These are phyloP conservation scores for Melanargia galathea DNA, from an alignment of 2,888 invertebrate genomes.

Conservation along the genomic window DNA sequence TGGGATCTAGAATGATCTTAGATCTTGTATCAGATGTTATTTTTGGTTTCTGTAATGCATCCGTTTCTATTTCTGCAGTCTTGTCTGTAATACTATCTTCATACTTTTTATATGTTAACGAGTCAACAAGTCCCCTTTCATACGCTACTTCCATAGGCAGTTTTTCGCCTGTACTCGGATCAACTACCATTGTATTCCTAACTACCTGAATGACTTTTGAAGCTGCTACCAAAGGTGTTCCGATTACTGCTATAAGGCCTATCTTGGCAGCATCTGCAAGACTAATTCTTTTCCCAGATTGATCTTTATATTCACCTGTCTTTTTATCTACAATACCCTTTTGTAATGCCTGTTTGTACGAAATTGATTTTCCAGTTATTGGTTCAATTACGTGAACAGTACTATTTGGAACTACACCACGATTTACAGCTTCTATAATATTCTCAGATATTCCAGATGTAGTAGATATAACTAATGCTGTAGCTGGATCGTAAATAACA, in stretches of 20 bases:
- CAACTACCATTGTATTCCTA: constrained; percentile 84
- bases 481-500: constrained; percentile 89
- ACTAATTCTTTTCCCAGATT: constrained; percentile 84
- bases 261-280: constrained; percentile 89
- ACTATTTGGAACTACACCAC: constrained; percentile 86
- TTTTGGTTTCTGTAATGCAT: constrained; percentile 51
- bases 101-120: constrained; percentile 75
- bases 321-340: constrained; percentile 88
- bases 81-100: constrained; percentile 63
- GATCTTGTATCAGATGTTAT: constrained; percentile 8
- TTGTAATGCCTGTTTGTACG: constrained; percentile 88
- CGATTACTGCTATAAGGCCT: constrained; percentile 88
- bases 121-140: constrained; percentile 85
- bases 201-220: constrained; percentile 86
- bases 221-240: constrained; percentile 88
- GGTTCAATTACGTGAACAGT: constrained; percentile 88
- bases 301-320: constrained; percentile 86
- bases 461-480: constrained; percentile 88
- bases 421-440: constrained; percentile 88
- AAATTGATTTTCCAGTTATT: constrained; percentile 84
- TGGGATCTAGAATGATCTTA: constrained; percentile 16
- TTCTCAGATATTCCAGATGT: constrained; percentile 87
- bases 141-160: constrained; percentile 86
- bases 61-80: constrained; percentile 48
- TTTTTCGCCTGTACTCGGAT: constrained; percentile 90